phyloP scores from a whole-genome alignment of 92 coral and sea anemone species.

The Paramuricea clavata region DNA sequence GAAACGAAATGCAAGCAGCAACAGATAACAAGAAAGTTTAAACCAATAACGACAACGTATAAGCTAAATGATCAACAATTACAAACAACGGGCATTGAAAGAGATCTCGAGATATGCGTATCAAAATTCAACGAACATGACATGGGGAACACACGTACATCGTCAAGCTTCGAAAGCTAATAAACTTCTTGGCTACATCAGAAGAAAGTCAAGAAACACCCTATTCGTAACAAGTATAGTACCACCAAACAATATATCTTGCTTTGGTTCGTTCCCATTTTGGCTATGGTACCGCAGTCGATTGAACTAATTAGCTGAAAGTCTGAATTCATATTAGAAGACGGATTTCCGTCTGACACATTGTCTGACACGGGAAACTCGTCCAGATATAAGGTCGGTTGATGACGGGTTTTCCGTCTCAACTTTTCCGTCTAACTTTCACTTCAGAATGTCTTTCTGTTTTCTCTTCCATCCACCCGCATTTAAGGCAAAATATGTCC shows the following conservation, averaged over 20 bases:
- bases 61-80: neutral
- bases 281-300: neutral
- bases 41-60: slow-evolving; percentile 10
- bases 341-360: too few relatives aligned
- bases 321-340: too few relatives aligned
- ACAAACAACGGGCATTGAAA: neutral
- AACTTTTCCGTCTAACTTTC: too few relatives aligned
- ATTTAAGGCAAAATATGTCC: too few relatives aligned
- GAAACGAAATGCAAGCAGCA: slow-evolving; percentile 14
- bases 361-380: too few relatives aligned
- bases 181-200: neutral
- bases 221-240: neutral
- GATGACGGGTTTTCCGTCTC: too few relatives aligned
- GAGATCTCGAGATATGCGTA: slow-evolving; percentile 46
- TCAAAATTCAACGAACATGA: slow-evolving; percentile 32
- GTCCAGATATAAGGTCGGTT: too few relatives aligned
- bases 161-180: slow-evolving; percentile 39
- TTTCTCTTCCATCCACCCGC: too few relatives aligned
- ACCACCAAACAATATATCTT: neutral
- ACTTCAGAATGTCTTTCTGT: too few relatives aligned
- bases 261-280: neutral
- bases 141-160: slow-evolving; percentile 47
- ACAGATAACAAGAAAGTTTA: slow-evolving; percentile 22
- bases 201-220: too few relatives aligned
- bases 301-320: neutral